A percentile compares a stretch with the other conserved stretches of the same genome.
Evolutionary conservation across 2,113 vertebrate species (phyloP).

Genomic region (Oplegnathus fasciatus): DNA sequence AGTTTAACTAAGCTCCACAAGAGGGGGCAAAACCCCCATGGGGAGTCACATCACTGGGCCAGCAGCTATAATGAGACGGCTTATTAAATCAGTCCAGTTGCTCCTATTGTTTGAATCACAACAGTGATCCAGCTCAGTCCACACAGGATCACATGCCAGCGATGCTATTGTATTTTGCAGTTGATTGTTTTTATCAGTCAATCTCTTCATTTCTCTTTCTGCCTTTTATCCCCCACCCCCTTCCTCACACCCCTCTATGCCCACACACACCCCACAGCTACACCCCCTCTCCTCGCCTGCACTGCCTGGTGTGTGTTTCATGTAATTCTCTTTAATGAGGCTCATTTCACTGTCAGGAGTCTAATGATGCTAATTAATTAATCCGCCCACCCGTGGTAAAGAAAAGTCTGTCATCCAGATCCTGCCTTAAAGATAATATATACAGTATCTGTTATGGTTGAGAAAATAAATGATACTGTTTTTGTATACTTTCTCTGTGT

Average conservation of each 20-base stretch:
- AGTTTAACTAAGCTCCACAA: conserved; percentile 74
- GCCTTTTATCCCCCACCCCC: background rate
- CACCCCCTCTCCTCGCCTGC: background rate
- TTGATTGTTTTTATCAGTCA: conserved; percentile 28
- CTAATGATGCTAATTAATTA: conserved; percentile 85
- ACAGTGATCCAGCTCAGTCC: background rate
- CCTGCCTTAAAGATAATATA: conserved; percentile 60
- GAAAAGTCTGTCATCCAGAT: conserved; percentile 63
- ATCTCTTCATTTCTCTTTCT: background rate
- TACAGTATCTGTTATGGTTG: conserved; percentile 61
- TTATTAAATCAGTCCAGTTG: conserved; percentile 25
- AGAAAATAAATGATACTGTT: conserved; percentile 68
- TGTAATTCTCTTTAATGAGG: conserved; percentile 81
- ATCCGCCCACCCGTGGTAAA: conserved; percentile 75
- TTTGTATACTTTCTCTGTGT: conserved; percentile 6
- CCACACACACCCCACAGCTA: background rate
- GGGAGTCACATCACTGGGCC: conserved; percentile 45
- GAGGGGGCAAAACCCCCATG: conserved; percentile 78
- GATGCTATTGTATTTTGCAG: conserved; percentile 14
- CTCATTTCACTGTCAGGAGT: conserved; percentile 83
- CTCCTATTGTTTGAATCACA: conserved; percentile 21
- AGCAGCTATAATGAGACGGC: background rate
- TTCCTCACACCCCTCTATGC: background rate
- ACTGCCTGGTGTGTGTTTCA: conserved; percentile 72
- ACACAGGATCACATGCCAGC: background rate